Evolutionary conservation across 2,797 vertebrate genomes (phyloP), one percentile per base, ranked within the genome.

Genomic region (Heliangelus exortis): DNA sequence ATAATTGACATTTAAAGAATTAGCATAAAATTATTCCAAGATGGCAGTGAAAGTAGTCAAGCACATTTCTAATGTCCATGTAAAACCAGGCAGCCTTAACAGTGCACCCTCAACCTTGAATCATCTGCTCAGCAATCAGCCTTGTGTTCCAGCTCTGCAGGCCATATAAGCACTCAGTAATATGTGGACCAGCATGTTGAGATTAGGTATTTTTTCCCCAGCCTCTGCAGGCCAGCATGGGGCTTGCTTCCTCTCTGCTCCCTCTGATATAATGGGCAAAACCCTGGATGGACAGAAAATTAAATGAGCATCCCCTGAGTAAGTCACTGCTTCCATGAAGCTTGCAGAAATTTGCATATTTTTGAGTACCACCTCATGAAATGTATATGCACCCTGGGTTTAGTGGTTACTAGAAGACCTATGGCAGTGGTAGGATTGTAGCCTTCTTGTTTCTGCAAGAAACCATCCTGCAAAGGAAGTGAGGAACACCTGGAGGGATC

Each of bases 1-100:
- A 94, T 85, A 94, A 87, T 11, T 93, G 95, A 86, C 93, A 93
- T 92, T 93, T 94, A 95, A 91, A 86, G 71, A 94, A 95, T 92
- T 93, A 96, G 88, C 68, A 86, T 94, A 74, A 94, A 93, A 93
- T 90, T 84, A 94, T 86, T 92, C 21, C 74, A 88, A 73, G 66
- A 51, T 21, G 88, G 33, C 0, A 0, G 76, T 47, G 36, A 65
- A 83, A 68, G 41, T 41, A 83, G 55, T 54, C 48, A 89, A 89
- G 48, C 55, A 31, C 28, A 69, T 36, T 84, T 50, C 61, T 87
- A 91, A 89, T 65, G 39, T 22, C 29, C 31, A 4, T 36, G 18
- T 83, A 47, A 80, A 86, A 86, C 36, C 54, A 80, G 41, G n/a
- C 18, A 88, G 80, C 50, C 91, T 92, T 93, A 83, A 84, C 51